A percentile compares a stretch with the other conserved stretches of the same genome.
phyloP scores from a whole-genome alignment of 1,140 invertebrate genomes.

The Mactra quadrangularis region DNA sequence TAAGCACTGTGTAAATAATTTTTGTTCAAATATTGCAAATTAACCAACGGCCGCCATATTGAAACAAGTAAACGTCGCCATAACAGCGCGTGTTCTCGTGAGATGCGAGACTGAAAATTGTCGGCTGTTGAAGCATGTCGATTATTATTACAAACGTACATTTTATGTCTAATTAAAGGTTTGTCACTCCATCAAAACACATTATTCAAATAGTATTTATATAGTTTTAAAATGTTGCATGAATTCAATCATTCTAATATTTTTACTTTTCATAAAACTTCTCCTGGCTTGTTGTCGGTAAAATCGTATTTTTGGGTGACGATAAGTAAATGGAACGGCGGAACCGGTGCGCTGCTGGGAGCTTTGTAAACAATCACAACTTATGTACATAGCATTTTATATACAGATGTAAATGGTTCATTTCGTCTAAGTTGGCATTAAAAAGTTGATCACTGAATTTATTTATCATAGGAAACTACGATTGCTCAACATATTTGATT shows the following conservation, averaged over 20 bases:
- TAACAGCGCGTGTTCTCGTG: constrained; percentile 55
- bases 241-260: too few relatives aligned
- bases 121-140: constrained; percentile 26
- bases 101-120: neutral
- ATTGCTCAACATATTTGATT: too few relatives aligned
- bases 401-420: neutral
- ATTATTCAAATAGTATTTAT: neutral
- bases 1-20: too few relatives aligned
- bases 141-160: neutral
- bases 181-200: neutral
- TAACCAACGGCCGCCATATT: constrained; percentile 52
- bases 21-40: too few relatives aligned
- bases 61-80: constrained; percentile 65
- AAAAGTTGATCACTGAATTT: too few relatives aligned
- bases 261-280: too few relatives aligned
- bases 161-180: neutral
- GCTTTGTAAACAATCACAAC: constrained; percentile 61
- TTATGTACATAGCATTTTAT: constrained; percentile 9
- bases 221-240: too few relatives aligned
- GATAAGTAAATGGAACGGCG: constrained; percentile 31
- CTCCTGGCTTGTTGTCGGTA: too few relatives aligned
- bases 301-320: too few relatives aligned
- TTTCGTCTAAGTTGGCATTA: too few relatives aligned
- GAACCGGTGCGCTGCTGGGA: constrained; percentile 58
- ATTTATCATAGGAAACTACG: too few relatives aligned